Evolutionary conservation across 2,113 vertebrate genomes (phyloP).

Genomic region (Phylloscopus trochilus): DNA sequence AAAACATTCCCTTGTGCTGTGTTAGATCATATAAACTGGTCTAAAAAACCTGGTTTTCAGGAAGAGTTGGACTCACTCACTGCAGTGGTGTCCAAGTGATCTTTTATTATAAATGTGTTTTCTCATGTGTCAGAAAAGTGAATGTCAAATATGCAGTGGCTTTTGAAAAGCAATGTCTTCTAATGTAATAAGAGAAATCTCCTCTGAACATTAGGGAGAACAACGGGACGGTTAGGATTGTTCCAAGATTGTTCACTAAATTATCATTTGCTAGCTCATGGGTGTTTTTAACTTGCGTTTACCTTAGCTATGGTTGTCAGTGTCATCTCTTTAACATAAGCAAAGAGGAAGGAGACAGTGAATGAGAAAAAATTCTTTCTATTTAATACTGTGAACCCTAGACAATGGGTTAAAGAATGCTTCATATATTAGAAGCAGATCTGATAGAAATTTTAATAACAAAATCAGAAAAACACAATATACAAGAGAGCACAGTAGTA

Average conservation of each 20-base stretch:
- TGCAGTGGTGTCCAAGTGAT: not conserved
- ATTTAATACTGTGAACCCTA: not conserved
- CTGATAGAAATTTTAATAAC: not conserved
- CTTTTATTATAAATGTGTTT: not conserved
- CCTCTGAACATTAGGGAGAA: not conserved
- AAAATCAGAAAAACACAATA: not conserved
- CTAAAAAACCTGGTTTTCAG: not conserved
- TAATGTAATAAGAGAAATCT: not conserved
- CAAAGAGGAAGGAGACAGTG: not conserved
- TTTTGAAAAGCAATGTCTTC: not conserved
- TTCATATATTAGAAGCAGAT: not conserved
- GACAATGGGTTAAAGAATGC: not conserved
- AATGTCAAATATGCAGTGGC: not conserved
- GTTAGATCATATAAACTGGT: not conserved
- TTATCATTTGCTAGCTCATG: not conserved
- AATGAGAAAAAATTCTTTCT: not conserved
- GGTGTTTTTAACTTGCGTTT: constrained; percentile 22
- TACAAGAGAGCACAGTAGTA: not conserved
- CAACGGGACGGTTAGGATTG: not conserved
- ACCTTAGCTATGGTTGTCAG: not conserved
- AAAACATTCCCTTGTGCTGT: not conserved
- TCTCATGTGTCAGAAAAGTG: not conserved
- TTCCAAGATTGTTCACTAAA: not conserved
- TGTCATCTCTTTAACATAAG: not conserved
- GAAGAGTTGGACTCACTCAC: not conserved